Percentiles rank a stretch among this genome's conserved stretches.
phyloP scores from a whole-genome alignment of 2,113 vertebrate species.

The Arizona elegans region DNA sequence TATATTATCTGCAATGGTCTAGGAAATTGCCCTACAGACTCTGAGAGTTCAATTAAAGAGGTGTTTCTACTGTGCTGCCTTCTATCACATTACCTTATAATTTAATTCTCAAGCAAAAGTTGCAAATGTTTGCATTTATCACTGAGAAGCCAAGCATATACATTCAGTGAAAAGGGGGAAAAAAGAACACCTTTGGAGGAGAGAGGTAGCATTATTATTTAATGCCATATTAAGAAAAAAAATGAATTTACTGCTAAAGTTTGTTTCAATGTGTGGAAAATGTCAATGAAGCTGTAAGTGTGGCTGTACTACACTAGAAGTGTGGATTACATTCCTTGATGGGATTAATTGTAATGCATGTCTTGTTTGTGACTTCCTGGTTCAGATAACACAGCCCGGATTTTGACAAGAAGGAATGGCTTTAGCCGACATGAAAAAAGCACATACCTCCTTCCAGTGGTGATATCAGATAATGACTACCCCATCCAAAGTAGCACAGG shows the following conservation, averaged over 20 bases:
- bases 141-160: background rate
- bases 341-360: background rate
- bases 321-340: background rate
- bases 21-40: background rate
- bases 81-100: too few relatives aligned
- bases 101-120: background rate
- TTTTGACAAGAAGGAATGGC: conserved; percentile 87
- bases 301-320: background rate
- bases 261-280: background rate
- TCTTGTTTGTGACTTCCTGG: conserved; percentile 6
- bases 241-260: background rate
- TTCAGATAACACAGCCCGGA: conserved; percentile 95
- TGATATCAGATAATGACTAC: conserved; percentile 94
- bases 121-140: background rate
- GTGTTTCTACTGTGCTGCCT: background rate
- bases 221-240: background rate
- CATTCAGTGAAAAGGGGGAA: background rate
- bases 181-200: background rate
- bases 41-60: background rate
- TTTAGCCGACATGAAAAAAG: conserved; percentile 90
- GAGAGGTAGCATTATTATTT: background rate
- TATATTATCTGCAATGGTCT: background rate
- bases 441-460: conserved; percentile 87
- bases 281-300: background rate
- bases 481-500: conserved; percentile 93